These are phyloP conservation scores for Protomyctophum bolini DNA, from an alignment of 2,113 vertebrate genomes.

Conservation along the genomic window DNA sequence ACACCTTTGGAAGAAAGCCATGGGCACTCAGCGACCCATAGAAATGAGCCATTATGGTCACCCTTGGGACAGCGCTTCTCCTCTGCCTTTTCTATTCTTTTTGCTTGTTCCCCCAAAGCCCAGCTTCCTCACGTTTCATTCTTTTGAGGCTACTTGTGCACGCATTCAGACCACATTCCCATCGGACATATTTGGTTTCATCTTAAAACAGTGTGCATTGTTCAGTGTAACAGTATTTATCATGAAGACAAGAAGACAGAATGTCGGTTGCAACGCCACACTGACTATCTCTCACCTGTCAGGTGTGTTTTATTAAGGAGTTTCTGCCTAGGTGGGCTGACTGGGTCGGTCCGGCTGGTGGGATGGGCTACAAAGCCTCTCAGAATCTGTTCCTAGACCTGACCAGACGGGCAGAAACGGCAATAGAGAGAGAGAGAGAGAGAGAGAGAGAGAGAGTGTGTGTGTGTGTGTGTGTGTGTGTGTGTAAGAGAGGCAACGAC, in stretches of 20 bases:
- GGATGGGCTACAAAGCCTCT: constrained; percentile 39
- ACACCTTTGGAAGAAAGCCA: constrained; percentile 1
- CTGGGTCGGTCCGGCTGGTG: constrained; percentile 38
- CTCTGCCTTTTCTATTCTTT: neutral
- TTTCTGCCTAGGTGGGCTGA: constrained; percentile 45
- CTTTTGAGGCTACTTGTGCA: constrained; percentile 50
- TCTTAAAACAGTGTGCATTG: constrained; percentile 77
- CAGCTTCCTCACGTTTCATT: constrained; percentile 67
- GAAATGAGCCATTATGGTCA: constrained; percentile 14
- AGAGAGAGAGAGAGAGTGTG: constrained; percentile 8
- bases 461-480: neutral
- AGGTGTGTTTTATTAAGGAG: constrained; percentile 68
- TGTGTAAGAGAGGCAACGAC: neutral
- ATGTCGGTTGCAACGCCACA: constrained; percentile 66
- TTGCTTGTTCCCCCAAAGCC: constrained; percentile 5
- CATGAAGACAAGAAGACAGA: constrained; percentile 69
- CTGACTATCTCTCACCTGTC: constrained; percentile 56
- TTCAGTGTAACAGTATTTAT: constrained; percentile 71
- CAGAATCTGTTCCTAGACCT: constrained; percentile 22
- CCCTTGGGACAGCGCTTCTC: neutral
- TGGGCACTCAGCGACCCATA: neutral
- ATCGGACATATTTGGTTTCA: constrained; percentile 73
- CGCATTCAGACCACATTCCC: constrained; percentile 49
- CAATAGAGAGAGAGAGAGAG: neutral
- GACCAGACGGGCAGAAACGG: constrained; percentile 24